Base-by-base conservation (phyloP, 2,113 vertebrate species). In the Apeltes quadracus region DNA sequence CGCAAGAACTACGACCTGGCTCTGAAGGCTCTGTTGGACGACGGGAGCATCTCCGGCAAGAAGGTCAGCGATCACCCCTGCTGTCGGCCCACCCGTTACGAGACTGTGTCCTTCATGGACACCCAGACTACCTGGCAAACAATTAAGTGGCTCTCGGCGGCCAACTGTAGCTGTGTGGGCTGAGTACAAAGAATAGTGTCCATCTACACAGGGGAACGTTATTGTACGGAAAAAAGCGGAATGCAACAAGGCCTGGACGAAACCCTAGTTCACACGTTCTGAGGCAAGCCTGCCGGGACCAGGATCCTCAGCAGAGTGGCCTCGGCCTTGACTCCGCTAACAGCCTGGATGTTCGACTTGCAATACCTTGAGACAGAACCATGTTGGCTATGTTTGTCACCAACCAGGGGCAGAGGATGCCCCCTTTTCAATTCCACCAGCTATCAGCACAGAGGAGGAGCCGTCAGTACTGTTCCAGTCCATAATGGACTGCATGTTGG, bases 61-160 rank as follows among this genome's bases (percentile, higher is more conserved):
- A 93, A 90, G 1, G 86, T 94, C 65, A 94, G 92, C 81, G 54
- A 78, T 44, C 92, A 94, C 46, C 96, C 96, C 38, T 98, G 96
- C 89, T 98, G 96, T 89, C 94, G 96, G 20, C 96, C 96, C 41
- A 95, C 93, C 1, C 92, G 87, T 86, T 97, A 95, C 1, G 95
- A 96, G 84, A 91, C 94, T 0, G 93, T 97, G 77, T 93, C 95
- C 72, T 98, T 98, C 91, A 96, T 97, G 96, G 95, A 97, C 8
- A 85, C 93, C 27, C 91, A 94, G 83, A 95, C 95, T 75, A 93
- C 89, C 0, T 98, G 96, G 96, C 93, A 93, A 84, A 96, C 94
- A 0, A 95, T 97, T 79, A 92, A 92, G 55, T 91, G 90, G 82
- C 93, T 96, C 43, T 97, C 95, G 0, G 96, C 96, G 0, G 95